Evolutionary conservation across 2,888 invertebrate genomes (phyloP).

Genomic region (Leptopilina myrica): DNA sequence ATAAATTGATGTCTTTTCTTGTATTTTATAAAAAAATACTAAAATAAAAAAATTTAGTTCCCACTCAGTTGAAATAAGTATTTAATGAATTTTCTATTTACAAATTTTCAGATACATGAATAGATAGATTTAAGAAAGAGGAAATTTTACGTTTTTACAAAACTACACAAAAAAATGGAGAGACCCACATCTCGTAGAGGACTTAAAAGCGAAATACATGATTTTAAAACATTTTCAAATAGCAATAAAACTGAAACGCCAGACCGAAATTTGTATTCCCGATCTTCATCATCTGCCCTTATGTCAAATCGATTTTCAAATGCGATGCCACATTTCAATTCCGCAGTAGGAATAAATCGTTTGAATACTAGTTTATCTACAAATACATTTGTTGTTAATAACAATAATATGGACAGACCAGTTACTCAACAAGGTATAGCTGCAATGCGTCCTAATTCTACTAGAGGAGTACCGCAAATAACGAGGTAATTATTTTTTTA

Average conservation of each 20-base stretch:
- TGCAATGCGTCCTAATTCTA: slow-evolving; percentile 83
- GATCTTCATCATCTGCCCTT: slow-evolving; percentile 68
- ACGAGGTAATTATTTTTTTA: slow-evolving; percentile 61
- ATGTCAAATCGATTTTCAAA: slow-evolving; percentile 62
- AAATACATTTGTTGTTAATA: slow-evolving; percentile 57
- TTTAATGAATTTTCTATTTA: no score
- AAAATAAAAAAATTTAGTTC: no score
- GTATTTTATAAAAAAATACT: no score
- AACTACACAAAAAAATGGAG: slow-evolving; percentile 57
- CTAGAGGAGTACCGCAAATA: slow-evolving; percentile 76
- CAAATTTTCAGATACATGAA: no score
- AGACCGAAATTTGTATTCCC: slow-evolving; percentile 60
- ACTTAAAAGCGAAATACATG: slow-evolving; percentile 61
- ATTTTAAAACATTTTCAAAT: slow-evolving; percentile 50
- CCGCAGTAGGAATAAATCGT: slow-evolving; percentile 57
- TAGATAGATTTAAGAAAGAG: no score
- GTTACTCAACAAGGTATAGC: slow-evolving; percentile 89
- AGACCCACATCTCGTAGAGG: slow-evolving; percentile 71
- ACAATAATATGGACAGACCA: slow-evolving; percentile 83
- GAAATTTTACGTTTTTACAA: no score
- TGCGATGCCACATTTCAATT: slow-evolving; percentile 58
- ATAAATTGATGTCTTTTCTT: no score
- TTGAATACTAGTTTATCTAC: slow-evolving; percentile 63
- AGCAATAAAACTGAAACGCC: slow-evolving; percentile 63
- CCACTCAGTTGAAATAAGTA: no score